phyloP scores from a whole-genome alignment of 2,113 vertebrate genomes.

The Halichoeres trimaculatus region DNA sequence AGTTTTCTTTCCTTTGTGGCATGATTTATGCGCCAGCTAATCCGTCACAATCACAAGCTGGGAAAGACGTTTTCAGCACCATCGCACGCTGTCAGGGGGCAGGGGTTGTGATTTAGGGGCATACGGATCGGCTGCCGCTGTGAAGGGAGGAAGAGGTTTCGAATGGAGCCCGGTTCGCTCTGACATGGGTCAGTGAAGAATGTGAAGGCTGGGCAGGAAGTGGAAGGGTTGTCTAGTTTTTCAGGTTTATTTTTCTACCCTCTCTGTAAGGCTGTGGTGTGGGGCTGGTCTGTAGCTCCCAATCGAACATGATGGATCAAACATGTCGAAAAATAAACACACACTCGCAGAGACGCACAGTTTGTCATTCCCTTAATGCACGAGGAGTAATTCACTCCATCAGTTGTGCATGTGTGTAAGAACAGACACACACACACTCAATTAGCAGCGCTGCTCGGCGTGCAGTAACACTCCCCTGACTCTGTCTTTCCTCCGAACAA shows the following conservation, averaged over 20 bases:
- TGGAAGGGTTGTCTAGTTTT: slow-evolving; percentile 50
- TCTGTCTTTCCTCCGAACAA: slow-evolving; percentile 67
- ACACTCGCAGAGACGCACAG: slow-evolving; percentile 41
- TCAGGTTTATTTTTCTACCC: slow-evolving; percentile 63
- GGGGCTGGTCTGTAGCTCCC: slow-evolving; percentile 34
- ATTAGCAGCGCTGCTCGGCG: slow-evolving; percentile 32
- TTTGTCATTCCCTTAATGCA: slow-evolving; percentile 60
- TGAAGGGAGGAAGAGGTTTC: slow-evolving; percentile 54
- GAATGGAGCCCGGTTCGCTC: slow-evolving; percentile 20
- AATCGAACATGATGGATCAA: slow-evolving; percentile 64
- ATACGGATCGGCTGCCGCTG: slow-evolving; percentile 40
- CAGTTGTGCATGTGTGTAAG: slow-evolving; percentile 35
- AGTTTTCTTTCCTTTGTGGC: slow-evolving; percentile 7
- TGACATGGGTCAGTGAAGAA: slow-evolving; percentile 63
- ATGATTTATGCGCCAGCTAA: slow-evolving; percentile 62
- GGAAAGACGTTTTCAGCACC: slow-evolving; percentile 76
- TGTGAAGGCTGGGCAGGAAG: slow-evolving; percentile 55
- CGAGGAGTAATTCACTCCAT: slow-evolving; percentile 56
- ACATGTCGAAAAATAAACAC: slow-evolving; percentile 74
- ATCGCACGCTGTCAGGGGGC: slow-evolving; percentile 69
- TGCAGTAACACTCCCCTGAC: slow-evolving; percentile 62
- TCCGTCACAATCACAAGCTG: slow-evolving; percentile 69
- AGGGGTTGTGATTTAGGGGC: slow-evolving; percentile 64
- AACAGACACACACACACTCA: slow-evolving; percentile 14
- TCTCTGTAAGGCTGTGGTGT: neutral